phyloP scores from a whole-genome alignment of 2,113 vertebrate species.

The Leptosomus discolor region DNA sequence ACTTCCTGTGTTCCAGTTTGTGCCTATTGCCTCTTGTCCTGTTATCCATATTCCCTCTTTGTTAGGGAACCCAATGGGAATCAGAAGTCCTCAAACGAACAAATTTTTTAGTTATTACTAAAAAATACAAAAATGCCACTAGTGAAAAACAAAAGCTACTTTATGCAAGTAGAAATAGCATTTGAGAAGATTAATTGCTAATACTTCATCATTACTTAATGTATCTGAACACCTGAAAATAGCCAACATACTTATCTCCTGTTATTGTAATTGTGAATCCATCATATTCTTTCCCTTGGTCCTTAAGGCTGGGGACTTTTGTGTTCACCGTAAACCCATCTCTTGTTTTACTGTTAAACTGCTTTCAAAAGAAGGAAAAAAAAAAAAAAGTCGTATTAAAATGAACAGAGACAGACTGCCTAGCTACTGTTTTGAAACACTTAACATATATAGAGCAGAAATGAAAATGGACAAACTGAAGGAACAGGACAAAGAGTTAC shows the following conservation, averaged over 20 bases:
- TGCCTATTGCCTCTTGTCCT: no score
- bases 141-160: neutral
- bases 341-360: conserved; percentile 99
- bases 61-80: neutral
- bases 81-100: neutral
- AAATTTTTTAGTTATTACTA: neutral
- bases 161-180: neutral
- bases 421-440: neutral
- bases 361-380: conserved; percentile 77
- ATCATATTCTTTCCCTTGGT: conserved; percentile 90
- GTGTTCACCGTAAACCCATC: conserved; percentile 98
- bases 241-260: conserved; percentile 86
- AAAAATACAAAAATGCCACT: neutral
- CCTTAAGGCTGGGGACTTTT: conserved; percentile 93
- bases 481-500: neutral
- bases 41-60: neutral
- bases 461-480: neutral
- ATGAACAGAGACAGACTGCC: neutral
- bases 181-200: neutral
- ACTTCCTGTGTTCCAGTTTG: no score
- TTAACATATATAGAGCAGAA: neutral
- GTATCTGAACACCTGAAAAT: neutral
- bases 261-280: conserved; percentile 98
- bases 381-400: conserved; percentile 6
- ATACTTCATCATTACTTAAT: neutral